Base-by-base conservation (phyloP, 1,140 invertebrate species). In the Idris sp. region DNA sequence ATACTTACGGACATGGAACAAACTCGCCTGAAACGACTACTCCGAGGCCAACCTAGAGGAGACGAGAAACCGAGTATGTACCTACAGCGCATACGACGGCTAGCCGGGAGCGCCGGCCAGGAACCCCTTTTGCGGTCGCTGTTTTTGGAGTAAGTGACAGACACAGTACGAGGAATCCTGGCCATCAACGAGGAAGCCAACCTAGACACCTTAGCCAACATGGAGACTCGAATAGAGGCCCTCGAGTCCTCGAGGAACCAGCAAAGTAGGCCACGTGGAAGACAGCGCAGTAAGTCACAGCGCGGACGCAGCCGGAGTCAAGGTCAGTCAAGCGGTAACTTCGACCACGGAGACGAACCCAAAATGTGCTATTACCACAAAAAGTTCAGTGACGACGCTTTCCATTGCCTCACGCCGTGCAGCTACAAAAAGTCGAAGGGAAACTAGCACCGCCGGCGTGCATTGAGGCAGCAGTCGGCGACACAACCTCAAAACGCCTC, bases 121-220 rank as follows among this genome's bases (percentile, higher is more conserved):
- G 40, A 58, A 26, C 2, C 38, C 1, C 5, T 59, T 0, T n/a
- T 46, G 13, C 31, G 31, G n/a, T 26, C 30, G 7, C 14, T 59
- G 0, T 59, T 59, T 22, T 38, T 59, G 6, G 54, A 59, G 14
- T 41, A 59, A 28, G 19, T 59, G 0, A 40, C 54, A 0, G 14
- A 14, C 4, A 38, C 36, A n/a, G 16, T 18, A 0, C 51, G 18
- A 9, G n/a, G 13, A 0, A 35, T 58, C 11, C 11, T 58, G 0
- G 25, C 53, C 6, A 28, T 25, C 2, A 22, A 25, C 13, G 13
- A 1, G 1, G 2, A n/a, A n/a, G n/a, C n/a, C n/a, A n/a, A n/a
- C n/a, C 25, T 0, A 26, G 25, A 1, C n/a, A 41, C 5, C 35
- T 40, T 8, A 13, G 3, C 10, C n/a, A 19, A 5, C 10, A n/a